Base-by-base conservation (phyloP, 2,888 invertebrate species). In the Drosophila austrosaltans region DNA sequence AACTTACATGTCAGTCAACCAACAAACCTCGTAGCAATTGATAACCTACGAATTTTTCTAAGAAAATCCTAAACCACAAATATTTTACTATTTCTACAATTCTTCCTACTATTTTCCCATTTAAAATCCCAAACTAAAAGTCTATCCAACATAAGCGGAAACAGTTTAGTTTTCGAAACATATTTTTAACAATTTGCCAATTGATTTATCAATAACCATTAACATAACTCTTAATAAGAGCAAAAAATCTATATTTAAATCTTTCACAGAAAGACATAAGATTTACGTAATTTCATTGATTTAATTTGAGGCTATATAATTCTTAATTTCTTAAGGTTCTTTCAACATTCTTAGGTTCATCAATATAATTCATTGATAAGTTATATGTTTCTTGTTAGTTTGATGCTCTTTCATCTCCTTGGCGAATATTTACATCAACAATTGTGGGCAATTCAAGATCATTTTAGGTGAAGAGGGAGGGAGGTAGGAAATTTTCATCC, bases 391-490 rank as follows among this genome's bases (percentile, higher is more conserved):
- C 12, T 48, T 10, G 10, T 16, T 48, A 48, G 48, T 48, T 48
- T 48, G 22, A 22, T 4, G 30, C 57, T 67, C 67, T 48, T 7
- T 56, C 42, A 6, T 4, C 39, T 39, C 39, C 20, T 57, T n/a
- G 32, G 28, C 32, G 22, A 36, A 7, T 16, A 59, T 42, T 63
- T 44, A 53, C 58, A 40, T 20, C 71, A 71, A 60, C 72, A 72
- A 71, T 64, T 72, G 44, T 72, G 71, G 72, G 72, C 71, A 72
- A 74, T 74, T 42, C 59, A 42, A 28, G 40, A 60, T 22, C 25
- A 39, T 58, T 58, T 42, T 3, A 39, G 32, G 40, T 44, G 66
- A 42, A 10, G 36, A 2, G 36, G 36, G 2, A 39, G 44, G 44
- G 22, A 5, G 44, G 20, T 28, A 28, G 16, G 8, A 22, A 48